Conservation (phyloP, 2,888 invertebrate species). For the Drymonia ruficornis region DNA sequence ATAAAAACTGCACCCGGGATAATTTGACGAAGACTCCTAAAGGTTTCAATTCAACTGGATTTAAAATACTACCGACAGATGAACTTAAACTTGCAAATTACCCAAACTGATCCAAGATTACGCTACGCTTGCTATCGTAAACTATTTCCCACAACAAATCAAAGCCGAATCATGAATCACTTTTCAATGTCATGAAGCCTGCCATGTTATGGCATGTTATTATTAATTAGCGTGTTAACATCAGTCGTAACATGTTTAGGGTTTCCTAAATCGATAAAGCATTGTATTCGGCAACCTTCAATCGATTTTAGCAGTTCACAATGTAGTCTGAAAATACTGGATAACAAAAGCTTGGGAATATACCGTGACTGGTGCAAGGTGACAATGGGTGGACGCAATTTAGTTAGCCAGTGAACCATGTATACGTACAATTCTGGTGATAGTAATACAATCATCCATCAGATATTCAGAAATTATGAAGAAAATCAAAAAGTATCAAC, state of each 20-base stretch:
- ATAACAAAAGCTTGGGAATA: slow-evolving; percentile 22
- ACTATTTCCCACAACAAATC: no score
- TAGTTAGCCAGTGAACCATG: not conserved
- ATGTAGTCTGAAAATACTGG: slow-evolving; percentile 17
- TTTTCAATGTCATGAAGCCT: not conserved
- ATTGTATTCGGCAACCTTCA: slow-evolving; percentile 31
- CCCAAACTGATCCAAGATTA: not conserved
- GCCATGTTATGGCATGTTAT: not conserved
- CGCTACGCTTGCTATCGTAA: not conserved
- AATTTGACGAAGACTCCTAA: no score
- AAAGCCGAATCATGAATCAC: not conserved
- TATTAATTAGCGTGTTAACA: slow-evolving; percentile 4
- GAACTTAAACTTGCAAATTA: not conserved
- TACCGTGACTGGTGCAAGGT: slow-evolving; percentile 24
- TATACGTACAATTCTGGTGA: no score
- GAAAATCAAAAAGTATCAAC: not conserved
- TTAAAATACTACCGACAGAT: not conserved
- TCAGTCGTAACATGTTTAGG: not conserved
- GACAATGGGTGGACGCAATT: slow-evolving; percentile 9
- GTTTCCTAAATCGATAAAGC: slow-evolving; percentile 23
- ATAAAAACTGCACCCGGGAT: not conserved
- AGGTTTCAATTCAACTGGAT: not conserved
- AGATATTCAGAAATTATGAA: not conserved
- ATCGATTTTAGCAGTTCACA: slow-evolving; percentile 25
- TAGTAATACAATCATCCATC: no score